These are phyloP conservation scores for Callosobruchus maculatus DNA, from an alignment of 2,888 invertebrate genomes.

Conservation along the genomic window DNA sequence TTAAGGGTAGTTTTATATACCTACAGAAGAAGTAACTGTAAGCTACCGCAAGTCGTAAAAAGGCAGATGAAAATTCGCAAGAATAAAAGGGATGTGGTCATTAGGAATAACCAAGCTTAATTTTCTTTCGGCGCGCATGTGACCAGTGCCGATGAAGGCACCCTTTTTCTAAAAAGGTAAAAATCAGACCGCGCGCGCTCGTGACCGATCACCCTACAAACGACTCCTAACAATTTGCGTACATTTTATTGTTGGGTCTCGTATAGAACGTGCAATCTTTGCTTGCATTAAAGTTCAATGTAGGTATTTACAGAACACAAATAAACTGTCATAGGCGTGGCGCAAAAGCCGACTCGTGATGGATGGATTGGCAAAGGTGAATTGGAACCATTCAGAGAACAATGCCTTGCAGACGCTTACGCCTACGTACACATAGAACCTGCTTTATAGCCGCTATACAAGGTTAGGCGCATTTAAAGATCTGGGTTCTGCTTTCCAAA, in stretches of 20 bases:
- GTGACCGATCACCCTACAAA: too few relatives aligned
- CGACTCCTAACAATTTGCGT: too few relatives aligned
- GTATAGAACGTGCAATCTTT: not conserved
- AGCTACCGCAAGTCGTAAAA: too few relatives aligned
- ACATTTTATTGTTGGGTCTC: not conserved
- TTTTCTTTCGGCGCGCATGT: too few relatives aligned
- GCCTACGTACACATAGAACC: not conserved
- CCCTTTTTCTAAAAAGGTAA: too few relatives aligned
- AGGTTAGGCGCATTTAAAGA: not conserved
- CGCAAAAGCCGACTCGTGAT: not conserved
- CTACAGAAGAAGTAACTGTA: too few relatives aligned
- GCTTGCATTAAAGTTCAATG: not conserved
- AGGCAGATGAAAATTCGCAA: too few relatives aligned
- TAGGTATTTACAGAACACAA: not conserved
- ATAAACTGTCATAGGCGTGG: not conserved
- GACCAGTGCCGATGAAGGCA: too few relatives aligned
- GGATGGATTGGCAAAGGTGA: not conserved
- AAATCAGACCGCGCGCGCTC: too few relatives aligned
- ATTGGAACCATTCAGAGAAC: not conserved
- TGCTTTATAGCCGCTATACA: not conserved
- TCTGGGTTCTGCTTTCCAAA: not conserved
- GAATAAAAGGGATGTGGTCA: too few relatives aligned
- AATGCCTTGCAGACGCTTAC: not conserved
- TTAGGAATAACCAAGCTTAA: too few relatives aligned
- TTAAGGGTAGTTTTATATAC: too few relatives aligned